Percentiles rank a stretch among this genome's conserved stretches.
Conservation (phyloP, 2,888 invertebrate genomes). For the Stenoptilia bipunctidactyla region DNA sequence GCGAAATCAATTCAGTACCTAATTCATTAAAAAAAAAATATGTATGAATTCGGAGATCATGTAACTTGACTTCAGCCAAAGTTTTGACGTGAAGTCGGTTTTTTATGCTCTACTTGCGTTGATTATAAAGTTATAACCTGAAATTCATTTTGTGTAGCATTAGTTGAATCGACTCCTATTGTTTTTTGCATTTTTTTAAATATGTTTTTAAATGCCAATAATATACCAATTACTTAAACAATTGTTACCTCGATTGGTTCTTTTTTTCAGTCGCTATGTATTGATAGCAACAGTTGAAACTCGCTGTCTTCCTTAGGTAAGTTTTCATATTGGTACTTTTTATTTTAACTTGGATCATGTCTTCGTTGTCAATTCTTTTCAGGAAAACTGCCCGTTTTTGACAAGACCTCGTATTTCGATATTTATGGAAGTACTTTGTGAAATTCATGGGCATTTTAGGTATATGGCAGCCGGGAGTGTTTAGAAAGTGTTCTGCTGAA, state of each 20-base stretch:
- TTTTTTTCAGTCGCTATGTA: constrained; percentile 19
- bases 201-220: too few species aligned
- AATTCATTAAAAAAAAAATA: too few species aligned
- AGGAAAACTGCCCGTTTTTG: constrained; percentile 41
- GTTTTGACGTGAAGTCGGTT: too few species aligned
- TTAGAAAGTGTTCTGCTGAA: constrained; percentile 32
- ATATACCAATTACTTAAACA: too few species aligned
- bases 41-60: too few species aligned
- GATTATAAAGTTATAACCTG: too few species aligned
- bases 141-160: too few species aligned
- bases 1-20: too few species aligned
- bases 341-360: constrained; percentile 31
- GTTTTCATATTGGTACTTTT: constrained; percentile 27
- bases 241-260: background rate
- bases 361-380: constrained; percentile 24
- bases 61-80: too few species aligned
- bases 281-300: constrained; percentile 41
- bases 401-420: constrained; percentile 23
- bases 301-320: constrained; percentile 25
- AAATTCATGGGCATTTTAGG: constrained; percentile 33
- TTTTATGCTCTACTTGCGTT: too few species aligned
- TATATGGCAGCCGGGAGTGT: constrained; percentile 46
- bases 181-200: too few species aligned
- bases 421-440: constrained; percentile 18
- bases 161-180: too few species aligned